phyloP scores from a whole-genome alignment of 1,140 invertebrate species.

The Melanaphis sacchari region DNA sequence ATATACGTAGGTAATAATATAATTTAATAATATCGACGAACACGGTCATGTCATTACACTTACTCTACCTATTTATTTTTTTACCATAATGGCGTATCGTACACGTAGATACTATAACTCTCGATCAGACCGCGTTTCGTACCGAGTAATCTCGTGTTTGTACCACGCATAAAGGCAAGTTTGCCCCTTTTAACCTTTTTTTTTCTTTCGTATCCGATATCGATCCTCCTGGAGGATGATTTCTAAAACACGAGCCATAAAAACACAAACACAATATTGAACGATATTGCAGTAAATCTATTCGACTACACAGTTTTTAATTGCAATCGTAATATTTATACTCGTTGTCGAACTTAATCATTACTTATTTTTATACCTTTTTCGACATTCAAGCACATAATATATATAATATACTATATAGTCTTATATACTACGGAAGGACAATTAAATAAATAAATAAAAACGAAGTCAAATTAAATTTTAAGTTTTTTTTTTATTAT shows the following conservation, averaged over 20 bases:
- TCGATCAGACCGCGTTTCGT: too few relatives aligned
- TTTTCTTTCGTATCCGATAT: not conserved
- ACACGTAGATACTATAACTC: too few relatives aligned
- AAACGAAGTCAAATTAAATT: conserved; percentile 26
- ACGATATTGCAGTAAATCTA: not conserved
- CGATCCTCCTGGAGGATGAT: not conserved
- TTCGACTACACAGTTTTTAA: not conserved
- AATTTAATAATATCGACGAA: too few relatives aligned
- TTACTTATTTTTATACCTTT: not conserved
- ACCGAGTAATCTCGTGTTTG: too few relatives aligned
- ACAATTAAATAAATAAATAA: conserved; percentile 27
- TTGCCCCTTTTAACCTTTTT: not conserved
- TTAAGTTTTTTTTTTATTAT: conserved; percentile 54
- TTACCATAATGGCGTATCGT: not conserved
- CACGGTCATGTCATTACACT: not conserved
- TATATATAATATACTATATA: not conserved
- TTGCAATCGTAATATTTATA: too few relatives aligned
- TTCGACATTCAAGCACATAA: too few relatives aligned
- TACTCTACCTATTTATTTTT: too few relatives aligned
- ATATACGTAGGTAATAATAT: not conserved
- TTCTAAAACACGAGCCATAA: not conserved
- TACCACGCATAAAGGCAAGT: too few relatives aligned
- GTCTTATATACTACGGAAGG: not conserved
- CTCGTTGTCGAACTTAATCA: not conserved
- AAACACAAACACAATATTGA: too few relatives aligned